phyloP scores from a whole-genome alignment of 2,888 invertebrate genomes.

The Metopia argyrocephala region DNA sequence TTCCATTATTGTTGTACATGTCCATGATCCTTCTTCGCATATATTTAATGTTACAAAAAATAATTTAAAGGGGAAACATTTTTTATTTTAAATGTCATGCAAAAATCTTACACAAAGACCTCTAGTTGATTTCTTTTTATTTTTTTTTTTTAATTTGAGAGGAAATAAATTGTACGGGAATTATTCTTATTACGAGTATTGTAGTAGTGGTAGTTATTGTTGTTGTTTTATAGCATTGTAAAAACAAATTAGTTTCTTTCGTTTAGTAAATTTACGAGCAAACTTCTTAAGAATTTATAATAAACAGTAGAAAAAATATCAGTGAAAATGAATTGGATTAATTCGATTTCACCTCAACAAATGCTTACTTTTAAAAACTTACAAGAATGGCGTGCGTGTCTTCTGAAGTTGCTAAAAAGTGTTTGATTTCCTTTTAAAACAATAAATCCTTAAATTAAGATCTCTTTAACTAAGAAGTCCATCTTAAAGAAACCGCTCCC shows the following conservation, averaged over 20 bases:
- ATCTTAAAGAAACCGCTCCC: no score
- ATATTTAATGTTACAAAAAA: conserved; percentile 30
- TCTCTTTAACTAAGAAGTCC: no score
- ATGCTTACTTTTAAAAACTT: no score
- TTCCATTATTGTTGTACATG: not conserved
- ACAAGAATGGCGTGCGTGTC: no score
- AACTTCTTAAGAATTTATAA: no score
- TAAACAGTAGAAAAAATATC: no score
- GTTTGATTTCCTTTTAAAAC: no score
- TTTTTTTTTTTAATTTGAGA: conserved; percentile 19
- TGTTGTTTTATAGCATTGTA: conserved; percentile 22
- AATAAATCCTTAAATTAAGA: no score
- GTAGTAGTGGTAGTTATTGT: conserved; percentile 6
- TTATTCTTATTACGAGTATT: conserved; percentile 41
- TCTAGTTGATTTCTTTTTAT: conserved; percentile 5
- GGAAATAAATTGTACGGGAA: conserved; percentile 37
- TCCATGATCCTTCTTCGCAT: conserved; percentile 35
- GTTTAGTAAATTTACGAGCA: not conserved
- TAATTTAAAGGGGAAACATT: not conserved
- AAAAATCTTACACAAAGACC: not conserved
- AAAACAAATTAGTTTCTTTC: conserved; percentile 43
- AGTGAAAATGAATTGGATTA: no score
- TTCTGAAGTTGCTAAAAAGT: no score
- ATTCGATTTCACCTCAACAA: no score
- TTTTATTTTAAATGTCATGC: not conserved